A percentile compares a stretch with the other conserved stretches of the same genome.
Conservation (phyloP, 2,113 vertebrate genomes). For the Microtus oregoni region DNA sequence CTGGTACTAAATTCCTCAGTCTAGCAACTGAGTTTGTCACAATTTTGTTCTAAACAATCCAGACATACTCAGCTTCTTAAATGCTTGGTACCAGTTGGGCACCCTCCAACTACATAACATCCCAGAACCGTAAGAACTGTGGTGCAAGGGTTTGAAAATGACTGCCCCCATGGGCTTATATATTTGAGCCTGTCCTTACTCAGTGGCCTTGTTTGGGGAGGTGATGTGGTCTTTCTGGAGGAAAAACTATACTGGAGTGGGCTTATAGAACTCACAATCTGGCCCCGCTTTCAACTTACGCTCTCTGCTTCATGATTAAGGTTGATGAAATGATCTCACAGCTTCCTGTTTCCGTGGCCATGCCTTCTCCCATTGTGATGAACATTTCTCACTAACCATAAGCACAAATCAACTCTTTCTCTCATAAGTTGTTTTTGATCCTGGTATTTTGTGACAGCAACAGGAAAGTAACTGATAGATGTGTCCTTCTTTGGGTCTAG, state of each 20-base stretch:
- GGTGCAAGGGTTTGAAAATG: background rate
- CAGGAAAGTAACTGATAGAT: background rate
- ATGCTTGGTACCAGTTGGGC: background rate
- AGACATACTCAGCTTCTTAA: background rate
- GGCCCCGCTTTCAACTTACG: background rate
- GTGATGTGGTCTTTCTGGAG: background rate
- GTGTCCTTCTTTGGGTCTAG: background rate
- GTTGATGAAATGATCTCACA: background rate
- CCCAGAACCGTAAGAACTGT: background rate
- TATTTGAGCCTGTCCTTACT: background rate
- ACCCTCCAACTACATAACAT: background rate
- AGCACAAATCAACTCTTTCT: background rate
- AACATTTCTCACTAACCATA: background rate
- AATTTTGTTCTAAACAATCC: background rate
- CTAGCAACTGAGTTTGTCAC: background rate
- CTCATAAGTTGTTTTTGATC: background rate
- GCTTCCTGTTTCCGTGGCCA: background rate
- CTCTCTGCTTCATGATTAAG: background rate
- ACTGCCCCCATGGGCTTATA: background rate
- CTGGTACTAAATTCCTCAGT: background rate
- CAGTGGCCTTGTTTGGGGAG: background rate
- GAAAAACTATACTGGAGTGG: background rate
- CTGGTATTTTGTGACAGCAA: background rate
- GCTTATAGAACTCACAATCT: background rate
- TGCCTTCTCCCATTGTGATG: background rate